These are phyloP conservation scores for Garrulus glandarius DNA, from an alignment of 2,797 vertebrate species.

Conservation along the genomic window DNA sequence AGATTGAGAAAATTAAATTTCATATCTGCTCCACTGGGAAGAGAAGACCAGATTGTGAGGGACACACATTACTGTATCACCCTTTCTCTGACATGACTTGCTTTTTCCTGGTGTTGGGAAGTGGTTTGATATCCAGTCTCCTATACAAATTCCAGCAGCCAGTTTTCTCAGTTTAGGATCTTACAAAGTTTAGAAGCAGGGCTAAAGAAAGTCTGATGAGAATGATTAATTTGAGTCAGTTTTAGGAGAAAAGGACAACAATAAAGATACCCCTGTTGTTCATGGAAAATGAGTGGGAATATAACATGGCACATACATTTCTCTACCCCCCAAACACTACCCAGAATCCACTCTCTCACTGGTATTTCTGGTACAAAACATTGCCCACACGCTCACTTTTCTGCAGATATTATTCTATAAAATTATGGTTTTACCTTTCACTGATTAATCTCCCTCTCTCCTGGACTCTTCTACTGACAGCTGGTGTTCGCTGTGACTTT, in stretches of 20 bases:
- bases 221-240: background rate
- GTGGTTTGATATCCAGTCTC: background rate
- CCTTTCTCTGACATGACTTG: background rate
- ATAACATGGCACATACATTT: background rate
- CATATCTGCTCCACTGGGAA: background rate
- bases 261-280: rapidly evolving
- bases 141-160: background rate
- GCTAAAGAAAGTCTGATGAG: background rate
- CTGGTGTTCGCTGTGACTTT: background rate
- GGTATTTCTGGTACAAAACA: background rate
- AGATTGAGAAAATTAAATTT: background rate
- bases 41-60: background rate
- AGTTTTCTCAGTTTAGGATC: background rate
- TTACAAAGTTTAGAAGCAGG: background rate
- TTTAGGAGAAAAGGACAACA: background rate
- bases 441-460: background rate
- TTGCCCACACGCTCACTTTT: background rate
- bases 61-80: background rate
- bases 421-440: background rate
- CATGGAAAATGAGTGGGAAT: background rate
- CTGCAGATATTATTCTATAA: background rate
- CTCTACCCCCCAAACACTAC: rapidly evolving
- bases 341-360: background rate
- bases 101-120: background rate
- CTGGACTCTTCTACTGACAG: background rate